Conservation (phyloP, 2,888 invertebrate genomes). For the Epinotia demarniana region DNA sequence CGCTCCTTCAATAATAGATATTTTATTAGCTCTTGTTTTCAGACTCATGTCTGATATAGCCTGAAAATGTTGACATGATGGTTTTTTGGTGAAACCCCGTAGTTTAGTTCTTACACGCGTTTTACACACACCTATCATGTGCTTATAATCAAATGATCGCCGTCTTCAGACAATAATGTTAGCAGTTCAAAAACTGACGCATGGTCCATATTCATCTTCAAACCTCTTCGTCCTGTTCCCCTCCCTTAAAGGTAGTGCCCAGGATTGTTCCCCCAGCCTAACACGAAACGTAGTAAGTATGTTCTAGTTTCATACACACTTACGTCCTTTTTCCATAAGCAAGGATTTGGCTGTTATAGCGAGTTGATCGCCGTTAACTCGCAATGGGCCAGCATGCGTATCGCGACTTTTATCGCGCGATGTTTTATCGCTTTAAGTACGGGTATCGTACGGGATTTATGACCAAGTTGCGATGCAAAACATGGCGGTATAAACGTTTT, state of each 20-base stretch:
- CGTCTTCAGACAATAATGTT: background rate
- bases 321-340: background rate
- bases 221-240: background rate
- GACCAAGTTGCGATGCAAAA: background rate
- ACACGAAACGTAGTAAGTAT: background rate
- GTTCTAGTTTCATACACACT: background rate
- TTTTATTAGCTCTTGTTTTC: no score
- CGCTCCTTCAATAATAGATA: no score
- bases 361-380: slow-evolving; percentile 3
- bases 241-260: background rate
- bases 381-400: background rate
- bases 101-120: no score
- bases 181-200: background rate
- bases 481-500: background rate
- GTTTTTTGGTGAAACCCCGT: no score
- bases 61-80: no score
- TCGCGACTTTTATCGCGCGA: slow-evolving; percentile 10
- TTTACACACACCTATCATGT: no score
- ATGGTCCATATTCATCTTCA: background rate
- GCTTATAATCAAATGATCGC: no score
- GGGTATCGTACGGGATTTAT: background rate
- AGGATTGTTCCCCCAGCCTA: background rate
- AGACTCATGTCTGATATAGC: no score
- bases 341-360: background rate
- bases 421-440: background rate